Base-by-base conservation (phyloP, 2,888 invertebrate species). In the Diabrotica balteata region DNA sequence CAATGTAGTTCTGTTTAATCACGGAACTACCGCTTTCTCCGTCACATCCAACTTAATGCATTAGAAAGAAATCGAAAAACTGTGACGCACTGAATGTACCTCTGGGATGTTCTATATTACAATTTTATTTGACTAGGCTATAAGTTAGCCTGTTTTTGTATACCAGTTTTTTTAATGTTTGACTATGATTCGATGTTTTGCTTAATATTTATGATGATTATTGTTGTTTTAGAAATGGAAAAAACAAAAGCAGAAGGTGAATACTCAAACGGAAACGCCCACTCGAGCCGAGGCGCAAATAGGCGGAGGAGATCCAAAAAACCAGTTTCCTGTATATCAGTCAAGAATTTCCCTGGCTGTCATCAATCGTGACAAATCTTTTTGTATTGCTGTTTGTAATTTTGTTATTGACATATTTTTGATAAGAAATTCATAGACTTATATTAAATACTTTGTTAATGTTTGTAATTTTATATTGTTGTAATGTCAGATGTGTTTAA, bases 271-370 rank as follows among this genome's bases (percentile, higher is more conserved):
- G 83, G 83, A 11, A 81, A 78, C 61, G 80, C 81, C 45, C 81
- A 80, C 70, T 78, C 79, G 63, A 77, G 73, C 75, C 83, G 85
- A 78, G 82, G 83, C 73, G 79, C 81, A 59, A 88, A 86, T 77
- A 83, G 85, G 72, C 84, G 86, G 69, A 83, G 86, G 76, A 83
- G 86, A 70, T 88, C 88, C 86, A 86, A 86, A 68, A 87, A 88
- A 75, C 87, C 88, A 32, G 88, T 88, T 69, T 87, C 88, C 17
- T 88, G 88, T 78, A 86, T 89, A 76, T 86, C 86, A 66, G 86
- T 88, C 63, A 87, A 87, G 79, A 87, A 87, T 81, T 85, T 89
- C 75, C 86, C 88, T 51, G 87, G 88, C 8, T 89, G 89, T 79
- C 88, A 88, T 76, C 88, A 88, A 76, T 89, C 89, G 84, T 89